Percentiles rank a stretch among this genome's conserved stretches.
phyloP scores from a whole-genome alignment of 2,888 invertebrate species.

The Ryuthela nishihirai region DNA sequence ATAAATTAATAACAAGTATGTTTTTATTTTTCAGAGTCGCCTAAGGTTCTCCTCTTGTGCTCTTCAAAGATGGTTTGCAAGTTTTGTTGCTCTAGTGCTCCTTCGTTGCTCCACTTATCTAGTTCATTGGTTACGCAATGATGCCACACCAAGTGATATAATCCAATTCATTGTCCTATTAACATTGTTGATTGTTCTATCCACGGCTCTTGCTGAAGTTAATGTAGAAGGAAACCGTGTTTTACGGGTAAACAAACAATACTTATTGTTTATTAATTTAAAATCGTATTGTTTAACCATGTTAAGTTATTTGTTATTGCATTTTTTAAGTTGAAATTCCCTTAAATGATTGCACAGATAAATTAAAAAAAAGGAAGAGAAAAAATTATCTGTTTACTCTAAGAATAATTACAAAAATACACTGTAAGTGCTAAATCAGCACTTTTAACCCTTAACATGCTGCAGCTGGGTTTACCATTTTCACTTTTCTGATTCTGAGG shows the following conservation, averaged over 20 bases:
- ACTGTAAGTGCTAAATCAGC: too few species aligned
- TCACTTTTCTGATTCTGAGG: too few species aligned
- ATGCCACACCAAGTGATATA: conserved; percentile 48
- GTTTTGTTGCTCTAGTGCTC: conserved; percentile 49
- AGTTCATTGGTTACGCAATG: conserved; percentile 50
- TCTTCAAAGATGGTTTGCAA: conserved; percentile 53
- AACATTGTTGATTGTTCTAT: conserved; percentile 49
- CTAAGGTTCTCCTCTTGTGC: conserved; percentile 49
- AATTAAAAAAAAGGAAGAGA: too few species aligned
- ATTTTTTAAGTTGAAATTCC: too few species aligned
- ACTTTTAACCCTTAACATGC: too few species aligned
- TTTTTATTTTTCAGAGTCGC: conserved; percentile 46
- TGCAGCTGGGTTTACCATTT: too few species aligned
- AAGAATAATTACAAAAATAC: too few species aligned
- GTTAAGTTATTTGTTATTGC: too few species aligned
- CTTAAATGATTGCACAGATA: too few species aligned
- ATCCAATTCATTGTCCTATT: conserved; percentile 51
- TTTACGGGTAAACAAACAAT: conserved; percentile 46
- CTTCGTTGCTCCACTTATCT: conserved; percentile 50
- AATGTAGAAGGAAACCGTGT: conserved; percentile 52
- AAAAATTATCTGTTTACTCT: too few species aligned
- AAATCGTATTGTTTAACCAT: too few species aligned
- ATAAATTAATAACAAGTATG: background rate
- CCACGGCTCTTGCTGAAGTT: conserved; percentile 53
- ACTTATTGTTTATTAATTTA: background rate